Evolutionary conservation across 2,113 vertebrate genomes (phyloP), one percentile per base, ranked within the genome.

Genomic region (Vulpes lagopus): DNA sequence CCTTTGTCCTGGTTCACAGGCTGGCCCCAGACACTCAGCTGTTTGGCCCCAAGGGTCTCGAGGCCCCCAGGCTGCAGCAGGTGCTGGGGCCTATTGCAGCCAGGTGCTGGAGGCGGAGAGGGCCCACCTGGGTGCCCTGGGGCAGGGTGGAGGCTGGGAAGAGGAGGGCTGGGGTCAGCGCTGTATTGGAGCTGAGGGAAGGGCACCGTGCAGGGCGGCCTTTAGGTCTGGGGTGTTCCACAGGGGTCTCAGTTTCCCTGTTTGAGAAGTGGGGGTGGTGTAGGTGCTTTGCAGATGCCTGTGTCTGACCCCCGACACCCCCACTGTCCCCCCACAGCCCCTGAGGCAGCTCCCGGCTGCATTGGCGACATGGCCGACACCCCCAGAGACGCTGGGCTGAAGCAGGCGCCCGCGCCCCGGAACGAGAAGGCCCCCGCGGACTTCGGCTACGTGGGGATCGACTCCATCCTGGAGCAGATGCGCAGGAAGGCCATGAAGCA

Each of bases 401-500:
- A 99, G 98, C 99, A 98, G 95, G 97, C 97, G 0, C 98, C 97
- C 0, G 98, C 98, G 0, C 94, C 95, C 0, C 99, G 99, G 85
- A 99, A 98, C 0, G 99, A 99, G 89, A 99, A 99, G 94, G 98
- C 98, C 1, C 97, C 98, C 0, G 98, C 83, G 0, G 99, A 99
- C 97, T 99, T 99, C 2, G 99, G 99, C 98, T 99, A 99, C 0
- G 99, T 99, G 98, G 99, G 99, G 88, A 99, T 99, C 1, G 99
- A 99, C 1, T 99, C 99, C 98, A 99, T 99, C 98, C 99, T 99
- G 98, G 99, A 99, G 97, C 99, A 99, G 99, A 99, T 99, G 99
- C 99, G 99, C 97, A 98, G 99, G 98, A 99, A 99, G 98, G 99
- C 99, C 96, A 99, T 99, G 99, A 99, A 99, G 96, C 99, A 99